Evolutionary conservation across 2,888 invertebrate species (phyloP).

Genomic region (Xestoiulus laeticollis): DNA sequence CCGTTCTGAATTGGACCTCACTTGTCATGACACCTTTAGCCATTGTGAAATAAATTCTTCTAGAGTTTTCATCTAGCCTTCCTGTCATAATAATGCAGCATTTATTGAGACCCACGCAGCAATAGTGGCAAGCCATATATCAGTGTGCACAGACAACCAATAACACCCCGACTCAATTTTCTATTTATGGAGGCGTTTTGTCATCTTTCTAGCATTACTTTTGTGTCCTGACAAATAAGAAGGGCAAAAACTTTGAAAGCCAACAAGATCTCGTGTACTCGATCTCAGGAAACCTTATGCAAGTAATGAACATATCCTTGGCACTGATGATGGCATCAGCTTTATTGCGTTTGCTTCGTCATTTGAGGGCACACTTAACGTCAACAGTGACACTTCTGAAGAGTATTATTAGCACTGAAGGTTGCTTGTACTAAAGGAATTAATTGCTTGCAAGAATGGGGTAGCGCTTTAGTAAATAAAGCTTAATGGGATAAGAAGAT

Average conservation of each 20-base stretch:
- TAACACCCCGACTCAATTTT: background rate
- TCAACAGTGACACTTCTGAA: slow-evolving; percentile 39
- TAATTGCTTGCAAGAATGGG: slow-evolving; percentile 32
- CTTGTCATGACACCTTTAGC: no score
- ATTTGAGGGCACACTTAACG: slow-evolving; percentile 43
- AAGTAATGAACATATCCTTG: slow-evolving; percentile 40
- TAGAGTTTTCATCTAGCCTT: background rate
- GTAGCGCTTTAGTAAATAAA: slow-evolving; percentile 17
- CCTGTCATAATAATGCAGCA: background rate
- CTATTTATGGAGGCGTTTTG: background rate
- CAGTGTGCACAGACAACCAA: background rate
- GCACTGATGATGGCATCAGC: slow-evolving; percentile 35
- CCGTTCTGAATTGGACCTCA: no score
- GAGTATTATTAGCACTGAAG: slow-evolving; percentile 16
- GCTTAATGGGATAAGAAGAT: background rate
- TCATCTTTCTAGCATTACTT: slow-evolving; percentile 15
- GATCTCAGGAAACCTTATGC: background rate
- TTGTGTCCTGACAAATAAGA: background rate
- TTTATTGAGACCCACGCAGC: background rate
- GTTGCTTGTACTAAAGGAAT: slow-evolving; percentile 7
- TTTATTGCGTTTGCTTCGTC: slow-evolving; percentile 36
- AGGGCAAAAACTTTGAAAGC: background rate
- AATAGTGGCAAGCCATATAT: background rate
- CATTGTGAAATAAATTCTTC: no score
- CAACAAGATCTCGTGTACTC: background rate